phyloP scores from a whole-genome alignment of 2,113 vertebrate species.

The Chlorocebus sabaeus region DNA sequence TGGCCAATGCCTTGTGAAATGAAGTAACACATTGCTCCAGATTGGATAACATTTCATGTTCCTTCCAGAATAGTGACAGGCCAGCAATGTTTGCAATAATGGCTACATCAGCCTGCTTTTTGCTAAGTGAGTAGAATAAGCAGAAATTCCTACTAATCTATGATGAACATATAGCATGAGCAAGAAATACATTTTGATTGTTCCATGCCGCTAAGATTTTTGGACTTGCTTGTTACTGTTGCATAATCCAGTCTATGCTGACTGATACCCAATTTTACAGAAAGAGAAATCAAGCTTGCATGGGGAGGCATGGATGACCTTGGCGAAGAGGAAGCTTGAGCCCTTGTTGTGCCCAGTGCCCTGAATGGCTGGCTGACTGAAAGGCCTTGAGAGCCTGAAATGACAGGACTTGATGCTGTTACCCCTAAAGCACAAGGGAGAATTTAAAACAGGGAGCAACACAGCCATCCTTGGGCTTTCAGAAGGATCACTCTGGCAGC shows the following conservation, averaged over 20 bases:
- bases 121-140: background rate
- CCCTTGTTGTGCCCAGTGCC: fast-evolving
- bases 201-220: background rate
- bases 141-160: background rate
- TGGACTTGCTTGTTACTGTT: background rate
- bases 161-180: background rate
- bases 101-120: background rate
- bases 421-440: too few species aligned
- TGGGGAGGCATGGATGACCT: background rate
- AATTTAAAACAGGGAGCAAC: background rate
- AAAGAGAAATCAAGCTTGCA: background rate
- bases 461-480: background rate
- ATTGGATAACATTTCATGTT: background rate
- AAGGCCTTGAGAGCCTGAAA: background rate
- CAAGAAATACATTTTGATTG: background rate
- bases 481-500: background rate
- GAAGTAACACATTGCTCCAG: background rate
- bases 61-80: background rate
- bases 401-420: background rate
- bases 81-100: background rate
- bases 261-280: background rate
- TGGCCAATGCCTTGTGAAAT: background rate
- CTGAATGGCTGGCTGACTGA: background rate
- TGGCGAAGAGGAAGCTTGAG: background rate
- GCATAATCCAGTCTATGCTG: background rate